These are phyloP conservation scores for Laspeyria flexula DNA, from an alignment of 2,888 invertebrate genomes.

Conservation along the genomic window DNA sequence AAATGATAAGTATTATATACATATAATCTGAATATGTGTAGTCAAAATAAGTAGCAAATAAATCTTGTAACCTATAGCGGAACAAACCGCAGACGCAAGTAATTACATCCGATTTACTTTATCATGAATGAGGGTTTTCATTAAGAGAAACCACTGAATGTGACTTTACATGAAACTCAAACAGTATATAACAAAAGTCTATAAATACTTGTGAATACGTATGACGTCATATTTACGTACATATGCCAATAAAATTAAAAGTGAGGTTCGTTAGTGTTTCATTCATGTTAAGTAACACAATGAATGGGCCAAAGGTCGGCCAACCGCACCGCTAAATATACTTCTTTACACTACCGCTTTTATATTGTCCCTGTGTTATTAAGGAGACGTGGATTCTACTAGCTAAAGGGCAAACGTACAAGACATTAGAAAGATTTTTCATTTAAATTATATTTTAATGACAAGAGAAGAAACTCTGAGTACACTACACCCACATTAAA, in stretches of 20 bases:
- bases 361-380: slow-evolving; percentile 25
- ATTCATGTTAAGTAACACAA: slow-evolving; percentile 57
- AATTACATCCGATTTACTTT: too few relatives aligned
- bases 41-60: too few relatives aligned
- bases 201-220: not conserved
- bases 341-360: slow-evolving; percentile 23
- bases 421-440: slow-evolving; percentile 10
- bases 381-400: slow-evolving; percentile 20
- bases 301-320: slow-evolving; percentile 38
- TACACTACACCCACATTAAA: slow-evolving; percentile 24
- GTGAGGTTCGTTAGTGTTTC: slow-evolving; percentile 59
- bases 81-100: too few relatives aligned
- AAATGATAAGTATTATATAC: too few relatives aligned
- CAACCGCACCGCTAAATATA: slow-evolving; percentile 28
- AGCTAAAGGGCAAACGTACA: slow-evolving; percentile 8
- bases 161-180: too few relatives aligned
- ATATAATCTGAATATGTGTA: too few relatives aligned
- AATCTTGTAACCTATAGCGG: too few relatives aligned
- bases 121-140: too few relatives aligned
- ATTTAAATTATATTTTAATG: too few relatives aligned
- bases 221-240: slow-evolving; percentile 25
- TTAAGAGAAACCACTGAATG: too few relatives aligned
- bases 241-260: slow-evolving; percentile 30
- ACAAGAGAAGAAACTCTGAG: not conserved
- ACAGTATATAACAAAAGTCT: not conserved